Evolutionary conservation across 2,113 vertebrate species (phyloP), one percentile per base, ranked within the genome.

Genomic region (Xenopus laevis): DNA sequence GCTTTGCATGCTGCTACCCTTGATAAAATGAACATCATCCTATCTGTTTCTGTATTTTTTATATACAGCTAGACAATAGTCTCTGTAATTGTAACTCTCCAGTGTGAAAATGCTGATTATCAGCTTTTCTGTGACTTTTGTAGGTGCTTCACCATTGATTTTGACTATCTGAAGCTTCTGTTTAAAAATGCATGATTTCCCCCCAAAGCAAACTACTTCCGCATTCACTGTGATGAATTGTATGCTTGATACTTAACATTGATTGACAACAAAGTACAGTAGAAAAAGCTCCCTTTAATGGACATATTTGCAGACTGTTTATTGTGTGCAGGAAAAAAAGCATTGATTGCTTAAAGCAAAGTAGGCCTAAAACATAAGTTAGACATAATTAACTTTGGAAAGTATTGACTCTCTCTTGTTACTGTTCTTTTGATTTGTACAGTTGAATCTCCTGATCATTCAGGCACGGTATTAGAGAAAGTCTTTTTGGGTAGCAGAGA

Each of bases 151-250:
- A 50, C 15, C 5, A n/a, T 55, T 55, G 15, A 55, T 55, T 55
- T 55, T 55, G 10, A 55, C 53, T 55, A 55, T 55, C 16, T 16
- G 53, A 55, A 8, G 53, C 16, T 55, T 3, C 13, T 55, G 53
- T 55, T 55, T 55, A 55, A 55, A 55, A 55, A 55, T 55, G 53
- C 53, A 55, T 55, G 53, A 55, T 55, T 55, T 55, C 17, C 53
- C 47, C 53, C 53, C 53, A 55, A 55, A 55, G 53, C 17, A 55
- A 55, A 55, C 53, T 8, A n/a, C 53, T 55, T 55, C 53, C 17
- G 15, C 53, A 55, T 55, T 55, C 53, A 55, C 15, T 55, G 17
- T n/a, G 53, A 55, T 55, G 53, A 55, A 55, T 55, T 4, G 53
- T 3, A 55, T 16, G 15, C 16, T n/a, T 16, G 16, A n/a, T 55